A percentile compares a stretch with the other conserved stretches of the same genome.
Evolutionary conservation across 2,888 invertebrate genomes (phyloP).

Genomic region (Sphecodes monilicornis): DNA sequence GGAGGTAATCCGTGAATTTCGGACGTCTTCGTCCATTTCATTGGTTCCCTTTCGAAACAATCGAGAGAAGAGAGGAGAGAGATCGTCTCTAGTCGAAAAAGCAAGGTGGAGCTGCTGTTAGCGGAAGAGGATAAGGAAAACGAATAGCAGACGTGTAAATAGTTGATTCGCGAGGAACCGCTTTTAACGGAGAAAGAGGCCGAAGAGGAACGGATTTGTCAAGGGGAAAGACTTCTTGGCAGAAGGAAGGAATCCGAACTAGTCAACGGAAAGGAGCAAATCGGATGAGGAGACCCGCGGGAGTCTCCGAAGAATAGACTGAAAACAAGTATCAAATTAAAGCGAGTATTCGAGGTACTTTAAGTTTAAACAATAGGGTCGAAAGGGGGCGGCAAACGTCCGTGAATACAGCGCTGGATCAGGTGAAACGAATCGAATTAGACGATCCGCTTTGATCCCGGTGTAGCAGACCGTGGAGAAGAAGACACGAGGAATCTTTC

Average conservation of each 20-base stretch:
- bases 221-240: neutral
- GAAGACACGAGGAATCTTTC: neutral
- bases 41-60: neutral
- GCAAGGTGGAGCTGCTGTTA: neutral
- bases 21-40: neutral
- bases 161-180: neutral
- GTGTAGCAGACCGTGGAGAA: neutral
- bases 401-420: neutral
- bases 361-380: neutral
- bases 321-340: slow-evolving; percentile 6
- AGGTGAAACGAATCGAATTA: neutral
- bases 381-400: neutral
- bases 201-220: neutral
- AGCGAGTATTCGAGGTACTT: neutral
- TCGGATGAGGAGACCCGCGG: neutral
- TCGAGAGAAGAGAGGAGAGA: neutral
- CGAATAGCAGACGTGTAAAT: neutral
- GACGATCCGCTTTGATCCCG: neutral
- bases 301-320: slow-evolving; percentile 8
- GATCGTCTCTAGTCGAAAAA: neutral
- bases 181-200: neutral
- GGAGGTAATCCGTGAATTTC: neutral
- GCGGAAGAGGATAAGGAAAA: neutral
- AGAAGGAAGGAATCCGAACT: neutral
- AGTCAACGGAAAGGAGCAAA: neutral